A percentile compares a stretch with the other conserved stretches of the same genome.
Conservation (phyloP, 2,113 vertebrate species). For the Leptosomus discolor region DNA sequence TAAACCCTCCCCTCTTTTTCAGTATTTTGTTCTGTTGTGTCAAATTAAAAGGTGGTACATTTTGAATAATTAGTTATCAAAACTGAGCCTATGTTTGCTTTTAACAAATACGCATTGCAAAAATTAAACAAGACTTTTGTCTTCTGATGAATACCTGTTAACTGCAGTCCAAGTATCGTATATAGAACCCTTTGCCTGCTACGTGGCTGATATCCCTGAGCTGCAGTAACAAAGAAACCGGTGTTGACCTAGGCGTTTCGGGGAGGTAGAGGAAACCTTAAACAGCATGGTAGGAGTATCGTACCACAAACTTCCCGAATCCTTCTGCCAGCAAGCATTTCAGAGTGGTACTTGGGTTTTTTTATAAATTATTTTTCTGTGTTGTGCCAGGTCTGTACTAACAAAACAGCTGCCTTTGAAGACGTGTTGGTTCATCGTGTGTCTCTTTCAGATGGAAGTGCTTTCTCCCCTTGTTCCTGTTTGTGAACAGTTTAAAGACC, state of each 20-base stretch:
- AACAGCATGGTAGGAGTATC: background rate
- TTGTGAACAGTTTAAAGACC: slow-evolving; percentile 71
- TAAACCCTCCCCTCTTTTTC: background rate
- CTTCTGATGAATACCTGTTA: background rate
- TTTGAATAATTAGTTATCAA: background rate
- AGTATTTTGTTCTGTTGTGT: background rate
- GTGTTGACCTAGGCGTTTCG: background rate
- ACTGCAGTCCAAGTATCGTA: background rate
- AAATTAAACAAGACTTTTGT: background rate
- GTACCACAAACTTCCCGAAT: background rate
- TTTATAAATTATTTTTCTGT: background rate
- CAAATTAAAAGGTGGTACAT: background rate
- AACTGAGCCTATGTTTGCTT: background rate
- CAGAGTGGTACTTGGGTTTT: background rate
- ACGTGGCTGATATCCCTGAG: background rate
- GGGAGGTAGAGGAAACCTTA: background rate
- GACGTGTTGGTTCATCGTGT: background rate
- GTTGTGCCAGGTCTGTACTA: background rate
- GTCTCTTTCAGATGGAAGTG: slow-evolving; percentile 71
- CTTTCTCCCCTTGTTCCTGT: slow-evolving; percentile 71
- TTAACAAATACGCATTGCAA: accelerated
- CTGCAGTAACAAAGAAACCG: background rate
- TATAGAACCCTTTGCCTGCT: background rate
- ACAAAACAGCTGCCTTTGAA: background rate
- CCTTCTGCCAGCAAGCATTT: background rate